phyloP scores from a whole-genome alignment of 2,797 vertebrate genomes.

The Acanthiza pusilla region DNA sequence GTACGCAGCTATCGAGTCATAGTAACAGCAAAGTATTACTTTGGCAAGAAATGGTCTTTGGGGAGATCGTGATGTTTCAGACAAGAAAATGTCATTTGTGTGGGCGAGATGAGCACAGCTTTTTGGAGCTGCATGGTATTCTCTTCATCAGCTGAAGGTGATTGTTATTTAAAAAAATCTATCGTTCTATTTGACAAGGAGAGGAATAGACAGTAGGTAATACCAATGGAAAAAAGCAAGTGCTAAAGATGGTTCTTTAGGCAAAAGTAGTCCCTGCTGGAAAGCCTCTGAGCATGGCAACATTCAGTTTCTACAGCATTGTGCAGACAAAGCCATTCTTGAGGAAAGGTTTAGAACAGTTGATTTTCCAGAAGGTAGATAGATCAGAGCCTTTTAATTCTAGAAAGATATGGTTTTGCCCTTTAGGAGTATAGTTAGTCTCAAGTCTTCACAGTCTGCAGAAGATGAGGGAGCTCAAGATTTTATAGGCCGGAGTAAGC shows the following conservation, averaged over 20 bases:
- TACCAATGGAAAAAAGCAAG: not conserved
- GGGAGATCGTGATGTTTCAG: not conserved
- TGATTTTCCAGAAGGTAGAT: not conserved
- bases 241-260: not conserved
- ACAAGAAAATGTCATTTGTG: not conserved
- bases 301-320: not conserved
- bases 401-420: not conserved
- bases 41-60: not conserved
- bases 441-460: not conserved
- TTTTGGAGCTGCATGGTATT: not conserved
- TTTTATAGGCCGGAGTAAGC: not conserved
- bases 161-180: not conserved
- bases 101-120: not conserved
- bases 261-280: not conserved
- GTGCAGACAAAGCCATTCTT: not conserved
- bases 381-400: not conserved
- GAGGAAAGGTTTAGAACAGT: not conserved
- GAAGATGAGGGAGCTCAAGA: not conserved
- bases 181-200: not conserved
- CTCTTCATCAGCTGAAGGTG: not conserved
- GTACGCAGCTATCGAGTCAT: not conserved
- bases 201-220: not conserved
- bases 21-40: not conserved
- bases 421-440: not conserved
- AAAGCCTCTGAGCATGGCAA: not conserved